Evolutionary conservation across 2,113 vertebrate genomes (phyloP).

Genomic region (Casuarius casuarius): DNA sequence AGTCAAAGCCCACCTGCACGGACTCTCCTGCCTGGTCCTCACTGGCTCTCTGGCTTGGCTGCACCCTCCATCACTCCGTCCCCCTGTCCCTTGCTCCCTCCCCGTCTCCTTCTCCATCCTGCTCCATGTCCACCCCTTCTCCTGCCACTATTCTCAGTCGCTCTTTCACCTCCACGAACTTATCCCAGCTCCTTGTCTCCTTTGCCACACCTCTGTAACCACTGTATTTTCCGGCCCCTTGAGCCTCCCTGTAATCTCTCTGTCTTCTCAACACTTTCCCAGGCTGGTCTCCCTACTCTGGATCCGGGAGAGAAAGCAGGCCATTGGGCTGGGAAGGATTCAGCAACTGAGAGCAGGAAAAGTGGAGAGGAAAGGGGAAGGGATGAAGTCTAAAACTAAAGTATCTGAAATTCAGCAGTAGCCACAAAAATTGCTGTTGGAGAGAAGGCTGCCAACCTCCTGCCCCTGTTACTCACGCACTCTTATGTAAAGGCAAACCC

Average conservation of each 20-base stretch:
- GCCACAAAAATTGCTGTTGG: not conserved
- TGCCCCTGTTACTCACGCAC: not conserved
- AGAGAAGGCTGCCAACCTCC: not conserved
- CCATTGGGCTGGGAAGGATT: not conserved
- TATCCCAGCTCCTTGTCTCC: not conserved
- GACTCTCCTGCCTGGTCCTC: not conserved
- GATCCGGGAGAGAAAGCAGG: not conserved
- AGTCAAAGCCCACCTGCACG: not conserved
- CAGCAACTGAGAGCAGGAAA: not conserved
- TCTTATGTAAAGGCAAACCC: not conserved
- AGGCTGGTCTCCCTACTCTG: not conserved
- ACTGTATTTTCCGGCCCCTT: not conserved
- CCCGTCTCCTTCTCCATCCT: not conserved
- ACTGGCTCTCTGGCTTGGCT: not conserved
- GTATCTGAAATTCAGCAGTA: not conserved
- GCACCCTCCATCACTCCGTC: not conserved
- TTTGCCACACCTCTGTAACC: not conserved
- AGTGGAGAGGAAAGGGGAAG: not conserved
- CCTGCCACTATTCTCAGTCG: not conserved
- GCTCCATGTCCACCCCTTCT: not conserved
- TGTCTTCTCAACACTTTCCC: not conserved
- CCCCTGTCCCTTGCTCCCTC: not conserved
- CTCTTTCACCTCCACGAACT: not conserved
- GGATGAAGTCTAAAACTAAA: not conserved
- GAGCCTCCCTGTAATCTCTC: fast-evolving